These are phyloP conservation scores for Cerastis rubricosa DNA, from an alignment of 2,888 invertebrate genomes.

Conservation along the genomic window DNA sequence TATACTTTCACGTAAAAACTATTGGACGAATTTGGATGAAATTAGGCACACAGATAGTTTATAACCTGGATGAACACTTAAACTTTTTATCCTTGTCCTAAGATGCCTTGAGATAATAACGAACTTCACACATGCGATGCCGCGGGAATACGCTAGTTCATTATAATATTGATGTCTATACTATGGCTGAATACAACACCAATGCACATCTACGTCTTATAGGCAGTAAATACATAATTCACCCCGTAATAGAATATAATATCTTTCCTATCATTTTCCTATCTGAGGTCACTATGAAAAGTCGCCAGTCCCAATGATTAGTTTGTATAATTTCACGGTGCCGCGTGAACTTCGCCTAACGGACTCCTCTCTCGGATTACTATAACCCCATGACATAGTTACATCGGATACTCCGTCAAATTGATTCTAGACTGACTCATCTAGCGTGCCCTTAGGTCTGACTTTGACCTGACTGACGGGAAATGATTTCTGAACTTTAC, in stretches of 20 bases:
- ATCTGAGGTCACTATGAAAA: constrained; percentile 79
- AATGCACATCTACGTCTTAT: constrained; percentile 44
- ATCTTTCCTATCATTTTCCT: constrained; percentile 72
- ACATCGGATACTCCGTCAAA: constrained; percentile 79
- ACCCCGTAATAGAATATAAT: constrained; percentile 58
- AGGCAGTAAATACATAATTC: constrained; percentile 52
- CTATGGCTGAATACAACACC: constrained; percentile 12
- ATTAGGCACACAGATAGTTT: background rate
- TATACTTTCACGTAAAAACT: background rate
- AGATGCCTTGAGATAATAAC: background rate
- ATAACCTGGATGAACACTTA: background rate
- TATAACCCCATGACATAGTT: constrained; percentile 88
- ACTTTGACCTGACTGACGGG: constrained; percentile 48
- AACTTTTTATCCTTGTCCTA: background rate
- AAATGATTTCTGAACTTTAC: constrained; percentile 49
- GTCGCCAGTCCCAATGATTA: constrained; percentile 82
- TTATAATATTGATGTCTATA: constrained; percentile 6
- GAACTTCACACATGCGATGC: background rate
- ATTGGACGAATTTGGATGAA: background rate
- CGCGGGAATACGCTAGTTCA: background rate
- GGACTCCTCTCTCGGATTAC: constrained; percentile 82
- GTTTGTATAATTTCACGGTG: constrained; percentile 85
- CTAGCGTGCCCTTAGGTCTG: constrained; percentile 70
- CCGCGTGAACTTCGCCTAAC: constrained; percentile 85
- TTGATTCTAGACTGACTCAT: constrained; percentile 82